A percentile compares a stretch with the other conserved stretches of the same genome.
These are phyloP conservation scores for Paracyclopina nana DNA, from an alignment of 1,140 invertebrate genomes.

Conservation along the genomic window DNA sequence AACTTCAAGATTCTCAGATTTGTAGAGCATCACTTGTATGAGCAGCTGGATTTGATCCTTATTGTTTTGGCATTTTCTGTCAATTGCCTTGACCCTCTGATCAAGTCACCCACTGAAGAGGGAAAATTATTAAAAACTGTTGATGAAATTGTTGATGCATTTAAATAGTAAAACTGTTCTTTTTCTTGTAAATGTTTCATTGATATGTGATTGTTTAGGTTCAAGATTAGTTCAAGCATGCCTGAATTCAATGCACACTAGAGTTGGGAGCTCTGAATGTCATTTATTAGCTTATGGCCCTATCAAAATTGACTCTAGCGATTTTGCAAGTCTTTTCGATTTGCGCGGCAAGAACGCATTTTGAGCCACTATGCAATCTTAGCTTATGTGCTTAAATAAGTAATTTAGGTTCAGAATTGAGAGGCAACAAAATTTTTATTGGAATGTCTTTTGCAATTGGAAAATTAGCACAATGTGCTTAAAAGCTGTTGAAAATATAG, in stretches of 20 bases:
- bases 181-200: too few species aligned
- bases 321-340: not conserved
- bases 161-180: too few species aligned
- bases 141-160: not conserved
- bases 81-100: not conserved
- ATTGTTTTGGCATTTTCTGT: not conserved
- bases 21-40: not conserved
- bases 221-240: too few species aligned
- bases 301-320: not conserved
- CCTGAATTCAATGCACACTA: too few species aligned
- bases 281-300: not conserved
- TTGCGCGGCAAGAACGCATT: not conserved
- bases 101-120: not conserved
- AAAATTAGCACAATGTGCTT: too few species aligned
- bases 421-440: too few species aligned
- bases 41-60: not conserved
- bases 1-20: constrained; percentile 20
- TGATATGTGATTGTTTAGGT: too few species aligned
- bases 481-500: constrained; percentile 6
- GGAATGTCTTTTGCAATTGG: too few species aligned
- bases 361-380: not conserved
- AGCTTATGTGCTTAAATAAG: not conserved
- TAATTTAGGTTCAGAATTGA: constrained; percentile 5
- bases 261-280: too few species aligned
- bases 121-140: not conserved